phyloP scores from a whole-genome alignment of 2,797 vertebrate species.

The Helicolenus hilgendorfi region DNA sequence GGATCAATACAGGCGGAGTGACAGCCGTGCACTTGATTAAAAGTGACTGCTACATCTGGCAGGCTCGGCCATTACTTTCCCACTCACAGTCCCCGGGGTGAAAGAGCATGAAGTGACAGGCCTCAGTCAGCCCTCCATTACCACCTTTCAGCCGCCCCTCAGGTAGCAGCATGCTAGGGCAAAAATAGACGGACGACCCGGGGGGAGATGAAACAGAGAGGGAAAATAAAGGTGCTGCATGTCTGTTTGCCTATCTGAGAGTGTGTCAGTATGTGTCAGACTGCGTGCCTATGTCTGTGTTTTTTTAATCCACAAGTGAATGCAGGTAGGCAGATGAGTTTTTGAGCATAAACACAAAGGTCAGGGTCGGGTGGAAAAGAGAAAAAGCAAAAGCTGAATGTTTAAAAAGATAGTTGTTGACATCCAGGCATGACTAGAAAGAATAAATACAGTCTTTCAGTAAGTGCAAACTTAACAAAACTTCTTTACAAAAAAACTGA shows the following conservation, averaged over 20 bases:
- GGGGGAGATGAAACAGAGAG: constrained; percentile 57
- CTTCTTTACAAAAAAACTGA: constrained; percentile 55
- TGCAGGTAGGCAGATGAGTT: constrained; percentile 25
- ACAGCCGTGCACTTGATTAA: constrained; percentile 91
- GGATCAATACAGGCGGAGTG: constrained; percentile 89
- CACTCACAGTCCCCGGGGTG: constrained; percentile 87
- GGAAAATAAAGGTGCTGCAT: constrained; percentile 61
- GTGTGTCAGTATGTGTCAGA: constrained; percentile 32
- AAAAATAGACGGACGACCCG: constrained; percentile 80
- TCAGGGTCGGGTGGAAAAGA: background rate
- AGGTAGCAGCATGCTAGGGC: constrained; percentile 78
- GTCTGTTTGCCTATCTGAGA: constrained; percentile 56
- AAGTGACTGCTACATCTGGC: constrained; percentile 93
- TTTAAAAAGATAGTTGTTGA: constrained; percentile 2
- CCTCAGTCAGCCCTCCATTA: constrained; percentile 90
- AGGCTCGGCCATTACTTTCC: constrained; percentile 90
- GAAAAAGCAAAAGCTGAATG: background rate
- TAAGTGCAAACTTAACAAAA: constrained; percentile 33
- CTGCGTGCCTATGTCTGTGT: background rate
- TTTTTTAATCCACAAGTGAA: constrained; percentile 49
- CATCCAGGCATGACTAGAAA: background rate
- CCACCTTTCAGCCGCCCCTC: constrained; percentile 85
- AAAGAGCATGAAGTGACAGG: constrained; percentile 90
- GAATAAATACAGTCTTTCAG: background rate
- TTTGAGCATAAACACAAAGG: constrained; percentile 13